Evolutionary conservation across 2,113 vertebrate genomes (phyloP), one percentile per base, ranked within the genome.

Genomic region (Caloenas nicobarica): DNA sequence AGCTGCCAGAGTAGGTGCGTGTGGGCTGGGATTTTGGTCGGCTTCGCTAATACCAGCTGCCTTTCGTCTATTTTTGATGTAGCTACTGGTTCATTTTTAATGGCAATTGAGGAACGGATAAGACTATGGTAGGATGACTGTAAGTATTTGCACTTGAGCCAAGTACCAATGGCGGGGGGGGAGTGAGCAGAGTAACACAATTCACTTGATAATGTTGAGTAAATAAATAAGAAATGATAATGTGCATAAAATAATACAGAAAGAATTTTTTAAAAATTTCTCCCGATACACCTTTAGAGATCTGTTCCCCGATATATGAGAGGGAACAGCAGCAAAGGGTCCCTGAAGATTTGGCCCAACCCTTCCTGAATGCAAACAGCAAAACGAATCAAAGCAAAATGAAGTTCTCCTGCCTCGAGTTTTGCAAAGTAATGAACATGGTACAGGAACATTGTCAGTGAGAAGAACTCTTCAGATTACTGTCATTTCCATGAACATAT

Each of bases 301-400:
- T 58, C 13, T 82, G 11, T 50, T 42, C 51, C 26, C 22, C 66
- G 46, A 8, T 21, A 9, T 0, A 0, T 11, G 24, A 11, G 8
- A 31, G 36, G 34, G 16, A 69, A 7, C 13, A 28, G 38, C 56
- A n/a, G 38, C 56, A n/a, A 33, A 48, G 42, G 25, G 26, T 3
- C 11, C 25, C 57, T 44, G 3, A 23, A 31, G 23, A 16, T 28
- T 16, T 0, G 1, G 58, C 36, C 50, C 69, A 70, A 0, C 5
- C 10, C 0, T 19, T 90, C 62, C 53, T 64, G 33, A 80, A 5
- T 4, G 26, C 58, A 81, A 44, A 56, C 0, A 62, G 22, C 36
- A 34, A n/a, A 44, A n/a, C 7, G 7, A 84, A 40, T 66, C 23
- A 15, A 68, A 70, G 4, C 8, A 34, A 31, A 61, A 46, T 36